These are phyloP conservation scores for Ophonus ardosiacus DNA, from an alignment of 2,888 invertebrate species.

Conservation along the genomic window DNA sequence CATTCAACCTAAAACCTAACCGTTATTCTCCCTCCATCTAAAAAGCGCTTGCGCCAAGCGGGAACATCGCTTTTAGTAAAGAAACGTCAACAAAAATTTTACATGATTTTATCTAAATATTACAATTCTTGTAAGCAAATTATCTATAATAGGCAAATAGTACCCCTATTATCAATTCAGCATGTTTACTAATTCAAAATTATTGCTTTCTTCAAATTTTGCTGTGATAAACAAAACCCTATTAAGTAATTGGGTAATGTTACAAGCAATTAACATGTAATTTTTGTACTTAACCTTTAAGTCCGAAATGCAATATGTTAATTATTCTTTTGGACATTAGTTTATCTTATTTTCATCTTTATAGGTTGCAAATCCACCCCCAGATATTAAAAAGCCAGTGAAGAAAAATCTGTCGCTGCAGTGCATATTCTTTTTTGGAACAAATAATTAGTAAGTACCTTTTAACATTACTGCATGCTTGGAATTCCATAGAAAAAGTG, in stretches of 20 bases:
- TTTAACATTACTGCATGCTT: constrained; percentile 14
- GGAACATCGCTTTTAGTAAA: constrained; percentile 46
- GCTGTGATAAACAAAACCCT: constrained; percentile 16
- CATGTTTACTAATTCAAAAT: background rate
- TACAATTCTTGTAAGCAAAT: background rate
- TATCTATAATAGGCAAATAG: background rate
- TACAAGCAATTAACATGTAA: constrained; percentile 60
- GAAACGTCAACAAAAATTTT: constrained; percentile 62
- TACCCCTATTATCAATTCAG: background rate
- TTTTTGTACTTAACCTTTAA: constrained; percentile 25
- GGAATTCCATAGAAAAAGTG: too few species aligned
- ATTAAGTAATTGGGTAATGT: constrained; percentile 20
- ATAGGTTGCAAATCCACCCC: constrained; percentile 89
- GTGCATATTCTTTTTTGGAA: constrained; percentile 96
- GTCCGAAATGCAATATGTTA: background rate
- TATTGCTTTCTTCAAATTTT: background rate
- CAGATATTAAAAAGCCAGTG: constrained; percentile 86
- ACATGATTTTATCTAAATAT: background rate
- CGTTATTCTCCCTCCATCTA: constrained; percentile 73
- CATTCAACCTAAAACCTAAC: constrained; percentile 71
- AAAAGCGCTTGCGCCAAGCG: constrained; percentile 69
- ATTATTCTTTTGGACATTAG: constrained; percentile 37
- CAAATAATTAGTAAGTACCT: constrained; percentile 94
- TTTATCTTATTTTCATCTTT: constrained; percentile 71
- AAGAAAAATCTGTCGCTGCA: constrained; percentile 86